These are phyloP conservation scores for Chunga burmeisteri DNA, from an alignment of 2,113 vertebrate genomes.

Conservation along the genomic window DNA sequence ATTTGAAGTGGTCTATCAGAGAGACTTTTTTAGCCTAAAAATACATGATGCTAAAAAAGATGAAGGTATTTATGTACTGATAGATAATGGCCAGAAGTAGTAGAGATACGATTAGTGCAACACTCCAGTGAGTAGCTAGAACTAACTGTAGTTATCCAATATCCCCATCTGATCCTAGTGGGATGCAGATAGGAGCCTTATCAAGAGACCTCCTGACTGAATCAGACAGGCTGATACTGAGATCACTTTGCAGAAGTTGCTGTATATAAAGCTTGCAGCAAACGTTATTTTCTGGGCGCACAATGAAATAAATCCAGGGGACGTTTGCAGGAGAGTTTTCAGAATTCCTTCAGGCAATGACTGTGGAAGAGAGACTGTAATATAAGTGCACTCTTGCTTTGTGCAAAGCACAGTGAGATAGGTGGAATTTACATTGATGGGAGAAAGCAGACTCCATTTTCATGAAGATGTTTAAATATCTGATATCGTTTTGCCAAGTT, in stretches of 20 bases:
- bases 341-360: slow-evolving; percentile 43
- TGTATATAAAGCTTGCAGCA: slow-evolving; percentile 24
- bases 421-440: neutral
- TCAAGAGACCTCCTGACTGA: neutral
- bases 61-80: neutral
- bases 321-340: slow-evolving; percentile 21
- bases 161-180: neutral
- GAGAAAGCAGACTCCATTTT: neutral
- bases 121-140: neutral
- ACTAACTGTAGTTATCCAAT: neutral
- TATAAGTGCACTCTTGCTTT: neutral
- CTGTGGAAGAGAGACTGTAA: slow-evolving; percentile 1
- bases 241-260: slow-evolving; percentile 12
- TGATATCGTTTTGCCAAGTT: neutral
- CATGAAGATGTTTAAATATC: neutral
- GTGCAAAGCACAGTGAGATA: neutral
- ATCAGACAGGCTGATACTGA: neutral
- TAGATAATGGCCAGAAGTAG: neutral
- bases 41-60: neutral
- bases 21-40: neutral
- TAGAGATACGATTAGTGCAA: neutral
- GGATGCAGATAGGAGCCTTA: slow-evolving; percentile 14
- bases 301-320: slow-evolving; percentile 39
- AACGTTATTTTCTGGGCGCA: slow-evolving; percentile 20
- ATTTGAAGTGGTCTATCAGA: neutral